Evolutionary conservation across 2,797 vertebrate species (phyloP).

Genomic region (Sphaeramia orbicularis): DNA sequence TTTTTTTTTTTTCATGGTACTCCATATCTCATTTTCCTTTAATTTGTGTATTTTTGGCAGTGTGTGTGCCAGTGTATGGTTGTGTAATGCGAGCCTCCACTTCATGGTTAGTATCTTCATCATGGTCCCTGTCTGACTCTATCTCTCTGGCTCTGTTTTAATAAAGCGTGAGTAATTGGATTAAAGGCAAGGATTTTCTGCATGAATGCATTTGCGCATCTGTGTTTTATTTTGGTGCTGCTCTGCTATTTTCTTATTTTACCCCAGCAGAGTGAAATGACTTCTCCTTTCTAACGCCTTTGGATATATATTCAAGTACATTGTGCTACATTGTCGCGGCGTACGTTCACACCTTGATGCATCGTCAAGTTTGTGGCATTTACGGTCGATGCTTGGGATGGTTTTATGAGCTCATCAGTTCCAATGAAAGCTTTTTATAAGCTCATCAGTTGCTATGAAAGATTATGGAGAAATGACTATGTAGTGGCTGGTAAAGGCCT

Average conservation of each 20-base stretch:
- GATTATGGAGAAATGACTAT: neutral
- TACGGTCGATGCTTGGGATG: neutral
- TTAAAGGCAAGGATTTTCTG: slow-evolving; percentile 81
- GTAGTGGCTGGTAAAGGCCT: slow-evolving; percentile 15
- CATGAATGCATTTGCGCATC: slow-evolving; percentile 73
- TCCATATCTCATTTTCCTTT: slow-evolving; percentile 45
- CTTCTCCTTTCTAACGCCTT: slow-evolving; percentile 26
- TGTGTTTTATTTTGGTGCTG: slow-evolving; percentile 73
- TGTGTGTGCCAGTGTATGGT: slow-evolving; percentile 25
- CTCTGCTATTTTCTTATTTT: slow-evolving; percentile 49
- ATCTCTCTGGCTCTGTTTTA: slow-evolving; percentile 68
- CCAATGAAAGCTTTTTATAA: slow-evolving; percentile 8
- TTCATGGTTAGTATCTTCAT: slow-evolving; percentile 47
- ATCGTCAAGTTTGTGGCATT: neutral
- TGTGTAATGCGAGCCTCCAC: slow-evolving; percentile 43
- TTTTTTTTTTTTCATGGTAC: slow-evolving; percentile 13
- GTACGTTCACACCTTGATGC: neutral
- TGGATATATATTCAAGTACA: slow-evolving; percentile 16
- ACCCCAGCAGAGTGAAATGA: slow-evolving; percentile 30
- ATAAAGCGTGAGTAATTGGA: slow-evolving; percentile 80
- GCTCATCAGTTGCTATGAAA: neutral
- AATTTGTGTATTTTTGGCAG: slow-evolving; percentile 27
- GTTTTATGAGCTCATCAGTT: slow-evolving; percentile 8
- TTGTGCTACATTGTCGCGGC: neutral
- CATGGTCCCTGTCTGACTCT: slow-evolving; percentile 52